phyloP scores from a whole-genome alignment of 2,888 invertebrate species.

The Polydrusus cervinus region DNA sequence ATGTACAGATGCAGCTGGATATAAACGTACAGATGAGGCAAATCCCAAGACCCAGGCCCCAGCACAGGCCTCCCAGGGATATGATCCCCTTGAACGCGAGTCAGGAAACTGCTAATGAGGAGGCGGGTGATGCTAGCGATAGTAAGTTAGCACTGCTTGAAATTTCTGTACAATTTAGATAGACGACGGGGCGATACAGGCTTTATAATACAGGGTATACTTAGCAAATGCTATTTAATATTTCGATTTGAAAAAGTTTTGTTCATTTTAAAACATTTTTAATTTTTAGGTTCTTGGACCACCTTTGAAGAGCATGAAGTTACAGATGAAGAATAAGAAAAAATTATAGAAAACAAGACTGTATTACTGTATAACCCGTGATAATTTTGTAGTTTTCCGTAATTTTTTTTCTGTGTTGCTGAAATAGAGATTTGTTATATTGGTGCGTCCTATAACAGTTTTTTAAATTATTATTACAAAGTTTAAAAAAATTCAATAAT shows the following conservation, averaged over 20 bases:
- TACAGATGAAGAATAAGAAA: conserved; percentile 25
- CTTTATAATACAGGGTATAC: too few species aligned
- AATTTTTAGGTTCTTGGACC: conserved; percentile 58
- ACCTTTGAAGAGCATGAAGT: conserved; percentile 61
- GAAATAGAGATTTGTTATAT: conserved; percentile 11
- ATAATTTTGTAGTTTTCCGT: conserved; percentile 11
- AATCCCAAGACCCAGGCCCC: conserved; percentile 57
- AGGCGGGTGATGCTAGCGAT: conserved; percentile 53
- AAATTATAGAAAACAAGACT: not conserved
- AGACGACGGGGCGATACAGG: not conserved
- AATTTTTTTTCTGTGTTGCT: not conserved
- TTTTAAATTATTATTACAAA: too few species aligned
- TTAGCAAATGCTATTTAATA: too few species aligned
- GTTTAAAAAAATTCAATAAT: too few species aligned
- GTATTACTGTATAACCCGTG: conserved; percentile 19
- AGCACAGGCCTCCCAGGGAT: conserved; percentile 37
- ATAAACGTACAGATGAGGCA: conserved; percentile 75
- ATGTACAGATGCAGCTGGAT: conserved; percentile 80
- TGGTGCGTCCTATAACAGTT: not conserved
- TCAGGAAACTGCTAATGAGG: conserved; percentile 13
- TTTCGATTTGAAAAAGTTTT: too few species aligned
- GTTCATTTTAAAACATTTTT: not conserved
- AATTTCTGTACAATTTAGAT: not conserved
- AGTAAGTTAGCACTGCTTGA: conserved; percentile 52
- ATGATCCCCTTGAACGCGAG: conserved; percentile 34